phyloP scores from a whole-genome alignment of 2,888 invertebrate genomes.

The Adela reaumurella region DNA sequence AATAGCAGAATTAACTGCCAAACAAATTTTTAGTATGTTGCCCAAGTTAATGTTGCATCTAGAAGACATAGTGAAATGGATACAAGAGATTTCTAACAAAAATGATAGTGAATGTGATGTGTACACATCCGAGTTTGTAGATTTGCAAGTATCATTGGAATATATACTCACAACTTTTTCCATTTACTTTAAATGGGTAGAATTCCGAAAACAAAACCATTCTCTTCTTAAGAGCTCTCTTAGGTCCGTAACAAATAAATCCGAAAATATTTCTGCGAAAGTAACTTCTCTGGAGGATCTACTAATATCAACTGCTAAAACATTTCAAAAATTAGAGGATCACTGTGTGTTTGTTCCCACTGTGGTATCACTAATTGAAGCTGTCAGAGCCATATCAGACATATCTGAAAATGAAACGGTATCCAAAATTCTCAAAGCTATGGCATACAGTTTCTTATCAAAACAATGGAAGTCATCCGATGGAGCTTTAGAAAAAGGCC shows the following conservation, averaged over 20 bases:
- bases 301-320: slow-evolving; percentile 29
- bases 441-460: slow-evolving; percentile 50
- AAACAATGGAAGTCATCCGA: slow-evolving; percentile 66
- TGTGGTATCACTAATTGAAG: slow-evolving; percentile 51
- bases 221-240: slow-evolving; percentile 33
- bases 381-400: slow-evolving; percentile 45
- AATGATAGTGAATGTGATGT: too few species aligned
- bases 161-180: slow-evolving; percentile 54
- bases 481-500: slow-evolving; percentile 62
- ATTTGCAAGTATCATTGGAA: slow-evolving; percentile 45
- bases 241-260: slow-evolving; percentile 29
- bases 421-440: slow-evolving; percentile 37
- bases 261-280: slow-evolving; percentile 22
- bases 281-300: slow-evolving; percentile 31
- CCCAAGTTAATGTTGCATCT: slow-evolving; percentile 33
- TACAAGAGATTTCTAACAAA: slow-evolving; percentile 21
- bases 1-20: slow-evolving; percentile 34
- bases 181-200: slow-evolving; percentile 61
- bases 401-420: slow-evolving; percentile 34
- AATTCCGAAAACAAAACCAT: slow-evolving; percentile 48
- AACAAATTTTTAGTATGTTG: slow-evolving; percentile 23
- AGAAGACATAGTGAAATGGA: slow-evolving; percentile 21
- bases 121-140: slow-evolving; percentile 23
- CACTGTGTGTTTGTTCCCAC: slow-evolving; percentile 52
- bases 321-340: slow-evolving; percentile 41